Evolutionary conservation across 2,888 invertebrate species (phyloP).

Genomic region (Chrysotoxum bicinctum): DNA sequence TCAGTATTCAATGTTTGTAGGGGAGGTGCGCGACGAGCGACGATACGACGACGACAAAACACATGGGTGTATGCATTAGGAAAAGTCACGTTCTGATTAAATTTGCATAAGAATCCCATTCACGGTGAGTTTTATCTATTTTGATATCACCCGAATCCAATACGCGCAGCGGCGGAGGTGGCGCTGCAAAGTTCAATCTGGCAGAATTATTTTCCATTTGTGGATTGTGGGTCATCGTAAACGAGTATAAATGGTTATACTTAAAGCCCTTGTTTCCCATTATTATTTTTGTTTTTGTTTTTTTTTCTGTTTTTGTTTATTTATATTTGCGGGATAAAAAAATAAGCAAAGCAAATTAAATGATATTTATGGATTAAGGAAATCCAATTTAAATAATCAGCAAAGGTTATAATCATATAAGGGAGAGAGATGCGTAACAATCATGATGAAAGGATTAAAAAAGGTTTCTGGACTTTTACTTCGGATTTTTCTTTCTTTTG

Average conservation of each 20-base stretch:
- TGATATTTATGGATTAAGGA: slow-evolving; percentile 30
- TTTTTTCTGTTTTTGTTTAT: slow-evolving; percentile 1
- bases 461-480: slow-evolving; percentile 1
- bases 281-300: slow-evolving; percentile 6
- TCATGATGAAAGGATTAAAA: slow-evolving; percentile 7
- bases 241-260: slow-evolving; percentile 32
- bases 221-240: slow-evolving; percentile 48
- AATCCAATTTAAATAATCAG: slow-evolving; percentile 47
- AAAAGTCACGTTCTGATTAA: slow-evolving; percentile 57
- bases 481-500: neutral
- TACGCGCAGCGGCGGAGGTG: neutral
- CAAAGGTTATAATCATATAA: neutral
- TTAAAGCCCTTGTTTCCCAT: slow-evolving; percentile 17
- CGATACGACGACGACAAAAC: neutral
- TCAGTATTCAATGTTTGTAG: slow-evolving; percentile 47
- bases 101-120: slow-evolving; percentile 67
- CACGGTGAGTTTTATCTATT: slow-evolving; percentile 48
- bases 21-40: neutral
- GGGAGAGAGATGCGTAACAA: neutral
- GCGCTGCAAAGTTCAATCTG: slow-evolving; percentile 42
- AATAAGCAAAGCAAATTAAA: slow-evolving; percentile 39
- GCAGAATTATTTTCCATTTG: slow-evolving; percentile 55
- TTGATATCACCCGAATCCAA: slow-evolving; percentile 45
- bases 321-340: neutral
- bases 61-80: slow-evolving; percentile 27